Base-by-base conservation (phyloP, 23 tunicate species). In the Ascidia mentula region DNA sequence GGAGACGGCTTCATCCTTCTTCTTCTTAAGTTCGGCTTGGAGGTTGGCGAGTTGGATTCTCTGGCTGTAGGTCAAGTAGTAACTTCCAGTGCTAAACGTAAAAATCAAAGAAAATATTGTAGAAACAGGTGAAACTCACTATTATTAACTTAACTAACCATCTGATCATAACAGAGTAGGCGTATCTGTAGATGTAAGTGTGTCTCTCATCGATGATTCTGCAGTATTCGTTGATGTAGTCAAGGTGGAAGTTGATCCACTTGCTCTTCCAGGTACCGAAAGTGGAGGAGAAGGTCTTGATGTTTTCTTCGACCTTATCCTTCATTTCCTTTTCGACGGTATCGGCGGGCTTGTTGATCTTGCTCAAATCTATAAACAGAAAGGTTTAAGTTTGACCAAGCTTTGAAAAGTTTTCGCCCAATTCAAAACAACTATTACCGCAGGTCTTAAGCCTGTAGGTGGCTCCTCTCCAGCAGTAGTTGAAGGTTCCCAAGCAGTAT, bases 371-470 rank as follows among this genome's bases (percentile, higher is more conserved):
- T 53, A 28, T 28, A 53, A 6, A 4, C 74, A 65, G 20, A 26
- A 65, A 20, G n/a, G 33, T 65, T 24, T 12, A 12, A 65, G 72
- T 65, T 24, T 31, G 15, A 20, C 15, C 53, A 42, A 42, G 53
- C 12, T 42, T 15, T 12, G 24, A 53, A 9, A 9, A 9, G 13
- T 53, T 53, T 6, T 42, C 24, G 65, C 65, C 7, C 65, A 53
- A 53, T 20, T 9, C 65, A 53, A 53, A 3, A 28, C 13, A 9
- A 3, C 12, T 53, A 26, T 5, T 53, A 70, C 38, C 87, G 32
- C 87, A 83, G 31, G 80, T 83, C 53, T 75, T 83, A 80, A 83
- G 76, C 40, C 60, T 60, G 87, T 75, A 83, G 36, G 34, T n/a
- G 74, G 45, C 59, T 22, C 72, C 60, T 31, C 32, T 36, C 73